Evolutionary conservation across 1,140 invertebrate genomes (phyloP).

Genomic region (Drosophila albomicans): DNA sequence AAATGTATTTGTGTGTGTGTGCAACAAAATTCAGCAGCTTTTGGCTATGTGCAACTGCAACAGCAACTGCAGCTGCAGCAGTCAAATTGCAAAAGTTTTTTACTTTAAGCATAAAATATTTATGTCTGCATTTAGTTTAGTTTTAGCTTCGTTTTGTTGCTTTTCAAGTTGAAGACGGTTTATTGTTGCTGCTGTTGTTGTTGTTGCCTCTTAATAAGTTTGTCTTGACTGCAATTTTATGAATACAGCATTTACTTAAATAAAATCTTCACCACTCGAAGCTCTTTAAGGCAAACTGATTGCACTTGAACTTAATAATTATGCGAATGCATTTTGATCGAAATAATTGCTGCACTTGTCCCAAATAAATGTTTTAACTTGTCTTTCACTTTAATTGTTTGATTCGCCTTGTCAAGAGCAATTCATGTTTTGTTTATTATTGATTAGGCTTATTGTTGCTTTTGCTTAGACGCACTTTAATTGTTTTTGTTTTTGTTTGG

Average conservation of each 20-base stretch:
- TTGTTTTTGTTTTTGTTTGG: neutral
- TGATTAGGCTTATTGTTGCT: neutral
- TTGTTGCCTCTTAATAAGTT: constrained; percentile 52
- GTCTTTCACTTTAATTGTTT: neutral
- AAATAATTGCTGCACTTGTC: constrained; percentile 5
- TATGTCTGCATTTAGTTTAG: constrained; percentile 82
- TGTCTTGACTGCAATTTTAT: constrained; percentile 71
- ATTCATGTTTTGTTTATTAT: neutral
- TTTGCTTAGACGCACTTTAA: neutral
- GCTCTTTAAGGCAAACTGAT: constrained; percentile 12
- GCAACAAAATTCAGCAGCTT: constrained; percentile 51
- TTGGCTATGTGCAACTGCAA: constrained; percentile 60
- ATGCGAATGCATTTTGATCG: constrained; percentile 4
- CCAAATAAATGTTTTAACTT: constrained; percentile 6
- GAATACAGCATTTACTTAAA: constrained; percentile 68
- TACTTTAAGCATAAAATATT: constrained; percentile 83
- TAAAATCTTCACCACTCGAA: constrained; percentile 7
- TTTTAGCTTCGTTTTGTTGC: constrained; percentile 74
- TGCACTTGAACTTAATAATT: constrained; percentile 4
- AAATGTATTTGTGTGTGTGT: constrained; percentile 29
- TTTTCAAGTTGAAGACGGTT: constrained; percentile 55
- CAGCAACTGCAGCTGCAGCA: constrained; percentile 46
- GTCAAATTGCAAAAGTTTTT: constrained; percentile 82
- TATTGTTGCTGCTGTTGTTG: constrained; percentile 42
- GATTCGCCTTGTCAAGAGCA: neutral